Percentiles rank a stretch among this genome's conserved stretches.
Evolutionary conservation across 2,797 vertebrate genomes (phyloP).

Genomic region (Ceryle rudis): DNA sequence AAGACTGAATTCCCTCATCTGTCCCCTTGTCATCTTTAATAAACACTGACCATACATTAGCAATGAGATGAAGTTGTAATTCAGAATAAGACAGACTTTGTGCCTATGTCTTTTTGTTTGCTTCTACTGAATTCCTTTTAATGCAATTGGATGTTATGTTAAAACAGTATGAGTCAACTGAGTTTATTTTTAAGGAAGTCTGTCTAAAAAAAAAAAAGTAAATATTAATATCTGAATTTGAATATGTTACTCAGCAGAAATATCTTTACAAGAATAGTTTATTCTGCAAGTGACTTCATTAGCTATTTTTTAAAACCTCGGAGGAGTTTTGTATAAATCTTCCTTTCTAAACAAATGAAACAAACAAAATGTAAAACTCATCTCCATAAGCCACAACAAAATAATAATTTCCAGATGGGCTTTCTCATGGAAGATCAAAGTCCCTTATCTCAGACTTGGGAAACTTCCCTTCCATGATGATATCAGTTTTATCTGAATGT

Average conservation of each 20-base stretch:
- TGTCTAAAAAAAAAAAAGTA: background rate
- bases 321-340: background rate
- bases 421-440: constrained; percentile 63
- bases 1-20: background rate
- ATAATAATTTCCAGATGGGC: constrained; percentile 57
- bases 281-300: background rate
- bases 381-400: constrained; percentile 32
- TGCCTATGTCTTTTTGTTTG: background rate
- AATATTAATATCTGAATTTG: background rate
- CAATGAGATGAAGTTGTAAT: background rate
- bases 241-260: background rate
- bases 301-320: background rate
- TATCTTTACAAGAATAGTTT: background rate
- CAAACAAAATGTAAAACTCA: constrained; percentile 52
- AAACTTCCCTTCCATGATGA: constrained; percentile 15
- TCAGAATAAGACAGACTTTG: background rate
- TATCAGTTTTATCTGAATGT: constrained; percentile 35
- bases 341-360: constrained; percentile 16
- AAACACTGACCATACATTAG: background rate
- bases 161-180: background rate
- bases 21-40: background rate
- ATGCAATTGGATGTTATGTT: background rate
- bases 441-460: constrained; percentile 8
- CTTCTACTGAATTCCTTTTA: background rate
- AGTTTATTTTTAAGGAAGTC: background rate